Evolutionary conservation across 2,113 vertebrate genomes (phyloP).

Genomic region (Amphiprion ocellaris): DNA sequence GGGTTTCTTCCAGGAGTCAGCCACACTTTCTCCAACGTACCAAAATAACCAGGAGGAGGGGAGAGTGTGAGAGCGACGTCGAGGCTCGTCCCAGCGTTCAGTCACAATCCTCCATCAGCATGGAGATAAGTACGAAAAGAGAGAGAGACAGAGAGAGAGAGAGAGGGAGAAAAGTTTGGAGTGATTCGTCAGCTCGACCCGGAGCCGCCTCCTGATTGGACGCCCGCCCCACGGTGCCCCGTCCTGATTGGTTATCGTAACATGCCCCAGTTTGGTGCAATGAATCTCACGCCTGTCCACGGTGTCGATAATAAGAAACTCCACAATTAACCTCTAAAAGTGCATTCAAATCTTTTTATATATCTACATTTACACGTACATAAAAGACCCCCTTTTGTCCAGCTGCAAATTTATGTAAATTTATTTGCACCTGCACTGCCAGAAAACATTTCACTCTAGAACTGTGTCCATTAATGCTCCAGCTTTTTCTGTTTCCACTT

Average conservation of each 20-base stretch:
- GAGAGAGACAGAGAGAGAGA: conserved; percentile 13
- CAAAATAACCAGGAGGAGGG: conserved; percentile 75
- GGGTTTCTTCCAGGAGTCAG: conserved; percentile 80
- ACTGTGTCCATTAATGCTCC: conserved; percentile 4
- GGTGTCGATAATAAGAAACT: conserved; percentile 68
- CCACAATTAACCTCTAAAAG: conserved; percentile 70
- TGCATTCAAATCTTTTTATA: conserved; percentile 45
- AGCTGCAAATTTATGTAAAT: conserved; percentile 1
- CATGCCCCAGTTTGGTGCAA: conserved; percentile 74
- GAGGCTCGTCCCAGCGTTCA: conserved; percentile 58
- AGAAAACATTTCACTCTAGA: not conserved
- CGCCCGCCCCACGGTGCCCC: conserved; percentile 27
- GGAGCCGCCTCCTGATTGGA: conserved; percentile 65
- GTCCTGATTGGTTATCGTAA: conserved; percentile 60
- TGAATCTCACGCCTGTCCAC: conserved; percentile 68
- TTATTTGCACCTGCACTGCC: conserved; percentile 15
- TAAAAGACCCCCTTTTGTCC: not conserved
- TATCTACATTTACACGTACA: not conserved
- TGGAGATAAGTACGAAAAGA: conserved; percentile 60
- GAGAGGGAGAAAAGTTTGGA: conserved; percentile 51
- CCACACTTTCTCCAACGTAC: conserved; percentile 71
- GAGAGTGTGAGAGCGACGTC: conserved; percentile 57
- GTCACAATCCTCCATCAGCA: conserved; percentile 72
- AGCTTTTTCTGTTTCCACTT: not conserved
- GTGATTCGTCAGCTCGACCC: conserved; percentile 74